Evolutionary conservation across 2,888 invertebrate species (phyloP).

Genomic region (Mayetiola destructor): DNA sequence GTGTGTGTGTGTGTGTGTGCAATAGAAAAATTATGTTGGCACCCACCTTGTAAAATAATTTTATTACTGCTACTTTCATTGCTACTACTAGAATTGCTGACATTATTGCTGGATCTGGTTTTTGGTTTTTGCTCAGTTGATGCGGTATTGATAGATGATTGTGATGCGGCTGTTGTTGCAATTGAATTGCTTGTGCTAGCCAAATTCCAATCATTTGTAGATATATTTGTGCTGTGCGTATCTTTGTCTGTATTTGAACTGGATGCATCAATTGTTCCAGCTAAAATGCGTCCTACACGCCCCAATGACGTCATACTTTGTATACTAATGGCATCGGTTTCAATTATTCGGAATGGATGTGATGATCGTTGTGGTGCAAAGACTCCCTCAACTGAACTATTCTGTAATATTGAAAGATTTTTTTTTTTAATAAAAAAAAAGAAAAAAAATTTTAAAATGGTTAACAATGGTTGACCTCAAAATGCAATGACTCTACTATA

Average conservation of each 20-base stretch:
- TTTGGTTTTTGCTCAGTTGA: neutral
- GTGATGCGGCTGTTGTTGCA: neutral
- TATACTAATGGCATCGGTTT: conserved; percentile 73
- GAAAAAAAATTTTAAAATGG: too few relatives aligned
- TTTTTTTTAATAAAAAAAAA: too few relatives aligned
- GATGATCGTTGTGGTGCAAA: conserved; percentile 49
- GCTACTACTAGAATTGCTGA: neutral
- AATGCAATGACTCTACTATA: too few relatives aligned
- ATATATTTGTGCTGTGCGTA: neutral
- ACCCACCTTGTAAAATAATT: conserved; percentile 7
- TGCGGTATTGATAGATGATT: too few relatives aligned
- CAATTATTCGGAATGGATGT: conserved; percentile 74
- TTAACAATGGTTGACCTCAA: too few relatives aligned
- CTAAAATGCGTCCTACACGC: conserved; percentile 63
- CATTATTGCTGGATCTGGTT: neutral
- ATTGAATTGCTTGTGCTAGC: neutral
- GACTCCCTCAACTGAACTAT: conserved; percentile 58
- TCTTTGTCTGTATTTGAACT: conserved; percentile 10
- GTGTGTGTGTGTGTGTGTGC: too few relatives aligned
- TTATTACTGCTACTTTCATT: conserved; percentile 7
- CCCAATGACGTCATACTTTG: conserved; percentile 82
- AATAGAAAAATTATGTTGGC: neutral
- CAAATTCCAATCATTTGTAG: neutral
- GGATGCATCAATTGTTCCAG: conserved; percentile 50
- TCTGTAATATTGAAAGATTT: conserved; percentile 26